These are phyloP conservation scores for Hystrix cristata DNA, from an alignment of 2,113 vertebrate genomes.

Conservation along the genomic window DNA sequence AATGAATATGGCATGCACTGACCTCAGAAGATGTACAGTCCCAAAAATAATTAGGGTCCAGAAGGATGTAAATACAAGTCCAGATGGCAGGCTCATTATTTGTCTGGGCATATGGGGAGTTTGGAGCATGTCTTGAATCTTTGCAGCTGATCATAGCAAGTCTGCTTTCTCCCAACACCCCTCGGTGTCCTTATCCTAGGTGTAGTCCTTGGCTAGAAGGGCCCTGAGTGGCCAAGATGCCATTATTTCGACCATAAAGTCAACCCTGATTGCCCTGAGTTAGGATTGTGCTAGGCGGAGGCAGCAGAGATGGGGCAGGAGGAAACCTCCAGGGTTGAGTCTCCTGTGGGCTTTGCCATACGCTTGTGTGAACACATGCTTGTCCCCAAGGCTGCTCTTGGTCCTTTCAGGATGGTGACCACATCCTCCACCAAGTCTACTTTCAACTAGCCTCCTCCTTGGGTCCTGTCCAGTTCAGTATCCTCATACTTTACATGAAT, in stretches of 20 bases:
- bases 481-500: not conserved
- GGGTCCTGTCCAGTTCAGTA: not conserved
- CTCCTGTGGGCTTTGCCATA: not conserved
- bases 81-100: conserved; percentile 75
- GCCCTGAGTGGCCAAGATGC: not conserved
- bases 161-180: not conserved
- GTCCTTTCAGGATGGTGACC: not conserved
- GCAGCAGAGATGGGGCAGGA: not conserved
- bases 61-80: conserved; percentile 65
- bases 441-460: not conserved
- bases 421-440: not conserved
- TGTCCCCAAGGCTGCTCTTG: not conserved
- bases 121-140: conserved; percentile 38
- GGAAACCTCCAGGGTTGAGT: not conserved
- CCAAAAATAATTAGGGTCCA: conserved; percentile 76
- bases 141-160: not conserved
- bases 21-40: conserved; percentile 68
- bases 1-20: conserved; percentile 6
- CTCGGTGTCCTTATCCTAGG: not conserved
- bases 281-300: not conserved
- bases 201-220: not conserved
- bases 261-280: not conserved
- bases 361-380: not conserved
- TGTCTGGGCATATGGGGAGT: conserved; percentile 69
- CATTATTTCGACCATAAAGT: not conserved